These are phyloP conservation scores for Melanerpes formicivorus DNA, from an alignment of 2,113 vertebrate genomes.

Conservation along the genomic window DNA sequence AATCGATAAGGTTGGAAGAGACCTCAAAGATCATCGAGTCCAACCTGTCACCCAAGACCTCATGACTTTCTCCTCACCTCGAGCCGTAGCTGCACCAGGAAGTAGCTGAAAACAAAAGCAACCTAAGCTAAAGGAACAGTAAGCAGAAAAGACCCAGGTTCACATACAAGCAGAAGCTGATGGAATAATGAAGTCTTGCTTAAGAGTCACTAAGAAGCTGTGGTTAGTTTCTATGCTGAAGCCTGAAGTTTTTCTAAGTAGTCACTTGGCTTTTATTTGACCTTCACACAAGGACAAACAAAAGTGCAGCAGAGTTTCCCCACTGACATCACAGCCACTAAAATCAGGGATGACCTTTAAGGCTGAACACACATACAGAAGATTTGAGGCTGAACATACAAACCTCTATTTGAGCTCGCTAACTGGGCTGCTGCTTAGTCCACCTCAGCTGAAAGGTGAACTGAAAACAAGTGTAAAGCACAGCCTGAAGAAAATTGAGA, in stretches of 20 bases:
- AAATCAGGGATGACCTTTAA: constrained; percentile 47
- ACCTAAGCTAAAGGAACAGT: not conserved
- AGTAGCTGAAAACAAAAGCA: not conserved
- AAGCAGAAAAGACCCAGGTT: not conserved
- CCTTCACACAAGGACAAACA: not conserved
- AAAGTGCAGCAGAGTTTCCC: constrained; percentile 54
- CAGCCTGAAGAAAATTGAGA: not conserved
- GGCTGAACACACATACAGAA: not conserved
- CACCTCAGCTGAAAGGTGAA: constrained; percentile 27
- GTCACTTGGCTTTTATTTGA: not conserved
- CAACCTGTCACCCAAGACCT: no score
- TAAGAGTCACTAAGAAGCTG: not conserved
- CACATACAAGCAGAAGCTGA: not conserved
- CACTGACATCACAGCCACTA: constrained; percentile 32
- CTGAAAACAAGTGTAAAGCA: not conserved
- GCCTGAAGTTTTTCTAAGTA: not conserved
- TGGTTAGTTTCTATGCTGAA: not conserved
- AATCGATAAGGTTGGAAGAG: no score
- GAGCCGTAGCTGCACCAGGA: no score
- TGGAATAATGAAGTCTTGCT: not conserved
- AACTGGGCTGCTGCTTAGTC: not conserved
- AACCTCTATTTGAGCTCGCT: not conserved
- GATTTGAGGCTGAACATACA: not conserved
- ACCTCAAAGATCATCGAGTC: no score
- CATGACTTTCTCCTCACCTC: no score